phyloP scores from a whole-genome alignment of 2,113 vertebrate genomes.

The Trichechus manatus region DNA sequence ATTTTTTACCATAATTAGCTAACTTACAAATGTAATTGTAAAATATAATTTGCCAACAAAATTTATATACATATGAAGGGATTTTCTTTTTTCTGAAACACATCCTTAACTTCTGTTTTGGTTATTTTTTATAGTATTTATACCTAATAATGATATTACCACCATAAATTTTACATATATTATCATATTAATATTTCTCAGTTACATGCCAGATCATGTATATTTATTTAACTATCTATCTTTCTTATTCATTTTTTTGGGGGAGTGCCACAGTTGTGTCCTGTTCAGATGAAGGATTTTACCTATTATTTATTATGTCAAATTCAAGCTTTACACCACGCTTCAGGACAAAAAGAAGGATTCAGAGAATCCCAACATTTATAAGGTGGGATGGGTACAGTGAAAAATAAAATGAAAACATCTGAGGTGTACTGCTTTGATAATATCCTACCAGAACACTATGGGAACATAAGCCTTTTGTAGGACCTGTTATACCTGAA shows the following conservation, averaged over 20 bases:
- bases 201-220: slow-evolving; percentile 49
- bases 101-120: neutral
- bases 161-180: slow-evolving; percentile 49
- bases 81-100: slow-evolving; percentile 47
- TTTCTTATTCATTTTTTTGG: slow-evolving; percentile 6
- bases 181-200: slow-evolving; percentile 53
- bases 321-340: slow-evolving; percentile 21
- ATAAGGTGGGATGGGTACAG: neutral
- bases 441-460: neutral
- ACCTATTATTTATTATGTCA: neutral
- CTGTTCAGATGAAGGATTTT: neutral
- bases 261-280: neutral
- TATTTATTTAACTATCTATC: slow-evolving; percentile 28
- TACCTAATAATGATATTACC: slow-evolving; percentile 6
- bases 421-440: slow-evolving; percentile 3
- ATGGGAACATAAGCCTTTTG: slow-evolving; percentile 19
- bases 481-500: neutral
- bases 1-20: slow-evolving; percentile 69
- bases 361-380: neutral
- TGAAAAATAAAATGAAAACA: slow-evolving; percentile 25
- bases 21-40: slow-evolving; percentile 47
- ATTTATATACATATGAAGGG: neutral
- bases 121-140: slow-evolving; percentile 37
- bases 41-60: slow-evolving; percentile 52
- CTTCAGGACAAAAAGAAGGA: neutral